These are phyloP conservation scores for Mycteria americana DNA, from an alignment of 2,797 vertebrate species.

Conservation along the genomic window DNA sequence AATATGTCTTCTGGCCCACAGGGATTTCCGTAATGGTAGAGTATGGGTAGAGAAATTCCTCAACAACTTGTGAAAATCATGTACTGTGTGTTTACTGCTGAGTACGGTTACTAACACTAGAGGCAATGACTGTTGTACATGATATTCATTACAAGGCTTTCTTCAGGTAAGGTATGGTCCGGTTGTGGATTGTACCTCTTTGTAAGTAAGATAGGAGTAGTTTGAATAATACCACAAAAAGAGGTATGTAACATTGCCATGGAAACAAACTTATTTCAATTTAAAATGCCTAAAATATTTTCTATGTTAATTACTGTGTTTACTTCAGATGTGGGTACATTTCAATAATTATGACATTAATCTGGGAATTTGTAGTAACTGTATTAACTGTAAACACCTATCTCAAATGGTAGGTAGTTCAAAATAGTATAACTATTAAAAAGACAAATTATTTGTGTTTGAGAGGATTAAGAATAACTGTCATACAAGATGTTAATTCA, in stretches of 20 bases:
- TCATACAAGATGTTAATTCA: not conserved
- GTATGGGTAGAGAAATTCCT: not conserved
- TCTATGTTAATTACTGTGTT: not conserved
- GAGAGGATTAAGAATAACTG: not conserved
- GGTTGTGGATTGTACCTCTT: not conserved
- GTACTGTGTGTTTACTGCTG: not conserved
- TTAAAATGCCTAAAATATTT: not conserved
- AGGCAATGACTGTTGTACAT: not conserved
- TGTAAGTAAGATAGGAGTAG: not conserved
- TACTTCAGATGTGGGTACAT: not conserved
- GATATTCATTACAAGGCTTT: not conserved
- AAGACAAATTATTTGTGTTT: not conserved
- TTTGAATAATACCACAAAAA: not conserved
- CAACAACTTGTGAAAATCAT: not conserved
- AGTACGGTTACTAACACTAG: not conserved
- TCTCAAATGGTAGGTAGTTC: not conserved
- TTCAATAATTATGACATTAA: not conserved
- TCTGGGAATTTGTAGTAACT: not conserved
- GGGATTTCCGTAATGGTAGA: not conserved
- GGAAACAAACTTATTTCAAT: not conserved
- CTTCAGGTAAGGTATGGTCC: not conserved
- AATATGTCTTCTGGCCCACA: not conserved
- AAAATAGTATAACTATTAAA: not conserved
- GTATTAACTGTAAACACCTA: not conserved
- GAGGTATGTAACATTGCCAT: not conserved